These are phyloP conservation scores for Micropoecilia bifurca DNA, from an alignment of 2,797 vertebrate species.

Conservation along the genomic window DNA sequence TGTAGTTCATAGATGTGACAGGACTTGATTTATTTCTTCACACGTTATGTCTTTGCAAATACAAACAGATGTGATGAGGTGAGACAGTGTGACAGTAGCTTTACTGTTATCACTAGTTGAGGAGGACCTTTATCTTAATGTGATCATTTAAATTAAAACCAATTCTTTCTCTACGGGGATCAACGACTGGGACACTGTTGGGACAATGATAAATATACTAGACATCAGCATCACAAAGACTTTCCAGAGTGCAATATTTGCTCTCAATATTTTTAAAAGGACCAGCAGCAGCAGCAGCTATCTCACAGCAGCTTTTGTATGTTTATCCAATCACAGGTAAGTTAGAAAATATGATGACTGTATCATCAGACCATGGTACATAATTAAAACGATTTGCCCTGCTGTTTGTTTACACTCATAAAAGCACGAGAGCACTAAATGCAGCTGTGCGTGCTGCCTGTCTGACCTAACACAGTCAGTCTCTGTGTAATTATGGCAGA, in stretches of 20 bases:
- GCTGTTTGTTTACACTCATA: conserved; percentile 36
- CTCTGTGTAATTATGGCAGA: conserved; percentile 35
- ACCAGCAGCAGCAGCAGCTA: not conserved
- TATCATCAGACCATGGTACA: conserved; percentile 3
- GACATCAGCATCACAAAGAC: not conserved
- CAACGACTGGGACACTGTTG: too few species aligned
- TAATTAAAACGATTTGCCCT: conserved; percentile 13
- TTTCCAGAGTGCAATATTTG: not conserved
- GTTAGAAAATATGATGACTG: conserved; percentile 17
- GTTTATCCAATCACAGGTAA: conserved; percentile 14
- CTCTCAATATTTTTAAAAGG: not conserved
- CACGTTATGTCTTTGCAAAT: not conserved
- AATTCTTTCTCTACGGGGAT: too few species aligned
- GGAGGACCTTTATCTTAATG: not conserved
- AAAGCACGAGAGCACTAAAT: conserved; percentile 11
- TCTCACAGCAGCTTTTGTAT: not conserved
- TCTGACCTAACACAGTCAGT: conserved; percentile 29
- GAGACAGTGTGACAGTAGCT: not conserved
- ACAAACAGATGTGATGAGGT: not conserved
- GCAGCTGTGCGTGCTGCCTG: conserved; percentile 20
- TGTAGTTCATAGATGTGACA: not conserved
- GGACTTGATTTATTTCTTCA: conserved; percentile 1
- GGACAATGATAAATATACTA: not conserved
- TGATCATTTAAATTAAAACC: not conserved
- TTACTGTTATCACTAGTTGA: not conserved